Evolutionary conservation across 2,797 vertebrate genomes (phyloP), one percentile per base, ranked within the genome.

Genomic region (Chaunax sp.): DNA sequence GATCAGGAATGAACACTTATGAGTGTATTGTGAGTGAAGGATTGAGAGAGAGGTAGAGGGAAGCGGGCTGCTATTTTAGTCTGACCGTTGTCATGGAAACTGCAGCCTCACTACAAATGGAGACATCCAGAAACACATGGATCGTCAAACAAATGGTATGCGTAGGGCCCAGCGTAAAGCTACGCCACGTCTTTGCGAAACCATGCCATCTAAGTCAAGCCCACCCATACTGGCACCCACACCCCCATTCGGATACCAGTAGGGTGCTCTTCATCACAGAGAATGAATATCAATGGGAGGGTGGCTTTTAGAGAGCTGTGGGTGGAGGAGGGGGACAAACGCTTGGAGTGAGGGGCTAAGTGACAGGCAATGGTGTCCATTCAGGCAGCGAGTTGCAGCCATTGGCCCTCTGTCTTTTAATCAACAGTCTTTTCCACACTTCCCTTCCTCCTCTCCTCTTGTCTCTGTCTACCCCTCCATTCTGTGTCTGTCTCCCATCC

Each of bases 61-160:
- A 71, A 81, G 73, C 25, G 71, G 80, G 75, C 76, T 87, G 91
- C 94, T 94, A 95, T 95, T 94, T 95, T 93, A 85, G 86, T 91
- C 90, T 57, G 58, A 72, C 72, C 75, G 93, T 95, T 92, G 93
- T 92, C 93, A 94, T 94, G 92, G 94, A 94, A 94, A 95, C 94
- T 93, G 92, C 92, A 92, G 92, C 92, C 89, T 93, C 90, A 89
- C 91, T 92, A 92, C 92, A 93, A 92, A 94, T 92, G 90, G 90
- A 94, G 92, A 93, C 88, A 89, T 91, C 90, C 87, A 92, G 85
- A 23, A 91, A 90, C 89, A 89, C 91, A 91, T 89, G 90, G 90
- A 91, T 89, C 70, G 82, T 83, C 89, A 87, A 90, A 90, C 83
- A 92, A 93, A 87, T 84, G 80, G 69, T 69, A 53, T 86, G 84